Base-by-base conservation (phyloP, 2,797 vertebrate genomes). In the Xenentodon cancila region DNA sequence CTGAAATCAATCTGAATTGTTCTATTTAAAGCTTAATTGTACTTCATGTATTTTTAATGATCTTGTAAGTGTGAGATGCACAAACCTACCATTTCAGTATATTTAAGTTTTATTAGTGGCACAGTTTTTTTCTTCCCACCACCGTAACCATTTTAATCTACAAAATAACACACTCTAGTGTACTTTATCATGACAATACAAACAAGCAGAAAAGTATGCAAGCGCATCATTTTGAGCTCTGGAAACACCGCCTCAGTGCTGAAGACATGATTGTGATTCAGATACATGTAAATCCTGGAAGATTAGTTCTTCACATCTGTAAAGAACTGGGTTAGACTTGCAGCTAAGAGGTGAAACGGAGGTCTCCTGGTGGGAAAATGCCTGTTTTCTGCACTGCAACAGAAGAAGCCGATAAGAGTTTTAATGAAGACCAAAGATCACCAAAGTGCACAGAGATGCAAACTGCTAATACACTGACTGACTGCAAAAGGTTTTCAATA, bases 231-330 rank as follows among this genome's bases (percentile, higher is more conserved):
- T 73, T 30, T 73, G 25, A 57, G 53, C 57, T 49, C n/a, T 44
- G 72, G 48, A 78, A 84, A 64, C 68, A 71, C 44, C 64, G 25
- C 61, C 83, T 76, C 44, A 79, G 19, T 47, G 43, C 64, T 21
- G 67, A 81, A 57, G 52, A 69, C 75, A 76, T 81, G 54, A 90
- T 88, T 92, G 75, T 60, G 81, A 86, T 91, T 89, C 74, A 86
- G 81, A 87, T 86, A 30, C 59, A 84, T 84, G 75, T 73, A 82
- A 89, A 91, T 88, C 87, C 82, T 70, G 59, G 1, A 8, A 46
- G 73, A 62, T 53, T 49, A 12, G 54, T 49, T 17, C 16, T 30
- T 32, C 55, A 25, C 22, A 55, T 57, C 66, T 58, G 69, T 82
- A 84, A 87, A 83, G 84, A 90, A 76, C 80, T 53, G 80, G 73